Conservation (phyloP, 2,113 vertebrate species). For the Rhinolophus ferrumequinum region DNA sequence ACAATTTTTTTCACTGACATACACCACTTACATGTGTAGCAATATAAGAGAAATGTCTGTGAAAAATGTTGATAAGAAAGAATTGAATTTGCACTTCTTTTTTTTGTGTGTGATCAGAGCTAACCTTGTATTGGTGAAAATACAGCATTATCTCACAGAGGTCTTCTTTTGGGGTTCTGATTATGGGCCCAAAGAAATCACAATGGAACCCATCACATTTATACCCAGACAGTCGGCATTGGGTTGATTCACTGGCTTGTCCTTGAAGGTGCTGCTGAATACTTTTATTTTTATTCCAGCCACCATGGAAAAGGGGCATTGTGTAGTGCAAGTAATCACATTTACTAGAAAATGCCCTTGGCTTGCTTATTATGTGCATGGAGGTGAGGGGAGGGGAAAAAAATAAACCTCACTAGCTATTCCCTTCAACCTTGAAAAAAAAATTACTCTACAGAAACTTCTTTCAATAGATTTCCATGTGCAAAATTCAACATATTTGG, state of each 20-base stretch:
- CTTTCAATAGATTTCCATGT: slow-evolving; percentile 48
- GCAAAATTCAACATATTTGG: slow-evolving; percentile 37
- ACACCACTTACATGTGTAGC: background rate
- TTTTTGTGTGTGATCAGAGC: slow-evolving; percentile 56
- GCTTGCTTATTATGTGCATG: slow-evolving; percentile 42
- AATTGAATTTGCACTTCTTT: slow-evolving; percentile 11
- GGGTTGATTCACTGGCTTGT: slow-evolving; percentile 58
- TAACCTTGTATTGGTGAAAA: slow-evolving; percentile 64
- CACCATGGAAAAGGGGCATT: slow-evolving; percentile 49
- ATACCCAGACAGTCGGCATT: slow-evolving; percentile 11
- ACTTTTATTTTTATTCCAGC: slow-evolving; percentile 70
- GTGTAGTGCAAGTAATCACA: background rate
- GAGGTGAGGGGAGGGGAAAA: background rate
- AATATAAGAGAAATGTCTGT: background rate
- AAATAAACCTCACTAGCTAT: background rate
- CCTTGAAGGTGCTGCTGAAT: slow-evolving; percentile 69
- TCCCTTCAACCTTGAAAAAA: slow-evolving; percentile 63
- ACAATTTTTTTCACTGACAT: slow-evolving; percentile 8
- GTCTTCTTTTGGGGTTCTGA: slow-evolving; percentile 45
- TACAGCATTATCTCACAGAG: slow-evolving; percentile 57
- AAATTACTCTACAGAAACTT: slow-evolving; percentile 53
- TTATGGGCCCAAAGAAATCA: slow-evolving; percentile 70
- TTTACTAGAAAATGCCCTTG: slow-evolving; percentile 68
- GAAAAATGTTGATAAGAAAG: slow-evolving; percentile 55
- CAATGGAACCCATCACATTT: slow-evolving; percentile 56